Base-by-base conservation (phyloP, 2,888 invertebrate genomes). In the Caenorhabditis uteleia region DNA sequence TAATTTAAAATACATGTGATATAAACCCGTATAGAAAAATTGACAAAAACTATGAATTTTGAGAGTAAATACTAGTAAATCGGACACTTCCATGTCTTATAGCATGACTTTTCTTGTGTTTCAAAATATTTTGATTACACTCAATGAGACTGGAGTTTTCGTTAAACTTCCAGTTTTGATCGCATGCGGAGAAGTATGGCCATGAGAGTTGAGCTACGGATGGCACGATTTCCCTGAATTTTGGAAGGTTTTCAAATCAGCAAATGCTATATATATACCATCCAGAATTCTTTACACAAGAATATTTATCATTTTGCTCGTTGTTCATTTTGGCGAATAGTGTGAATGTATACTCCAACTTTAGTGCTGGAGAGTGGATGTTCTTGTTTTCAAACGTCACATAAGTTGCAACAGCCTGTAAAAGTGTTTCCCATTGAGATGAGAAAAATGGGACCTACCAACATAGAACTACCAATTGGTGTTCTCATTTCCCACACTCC, bases 401-500 rank as follows among this genome's bases (percentile, higher is more conserved):
- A 27, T 71, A 70, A 0, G 75, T 75, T 14, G 77, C 59, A 3
- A 75, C 56, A 1, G 74, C 71, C 71, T 69, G 45, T 44, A 70
- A 49, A 34, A 33, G 7, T 29, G 25, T 10, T 12, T 25, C 12
- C 12, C 18, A 21, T 16, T 26, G 21, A 18, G n/a, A 3, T 23
- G n/a, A 34, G 16, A 36, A 14, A 20, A 2, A 2, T 3, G 21
- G 33, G 16, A 34, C 23, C 61, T 39, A 74, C 56, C 44, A 74
- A 57, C 58, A 67, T 51, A 14, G 66, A 49, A n/a, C 55, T 49
- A 10, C 51, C 50, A 7, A 75, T 43, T 8, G 59, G 56, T n/a
- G 69, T 56, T 39, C 80, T 38, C 20, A 71, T 70, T 39, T 80
- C 78, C 80, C 80, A 80, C 3, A 75, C 68, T 8, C 79, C 75